Evolutionary conservation across 2,888 invertebrate genomes (phyloP).

Genomic region (Pinctada fucata): DNA sequence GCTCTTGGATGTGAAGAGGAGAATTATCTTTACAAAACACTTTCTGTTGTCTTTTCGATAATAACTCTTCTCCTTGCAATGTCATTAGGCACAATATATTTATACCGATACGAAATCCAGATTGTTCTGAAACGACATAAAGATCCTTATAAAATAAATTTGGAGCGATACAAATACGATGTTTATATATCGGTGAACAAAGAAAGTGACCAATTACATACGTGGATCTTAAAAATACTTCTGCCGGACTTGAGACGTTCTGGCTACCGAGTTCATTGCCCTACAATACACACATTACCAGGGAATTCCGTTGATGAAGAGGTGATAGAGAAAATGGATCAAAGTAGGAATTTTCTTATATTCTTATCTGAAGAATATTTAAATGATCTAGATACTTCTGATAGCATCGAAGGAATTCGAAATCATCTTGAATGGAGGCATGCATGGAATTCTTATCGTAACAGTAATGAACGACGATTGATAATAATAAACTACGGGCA

Average conservation of each 20-base stretch:
- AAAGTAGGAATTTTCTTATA: slow-evolving; percentile 12
- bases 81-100: background rate
- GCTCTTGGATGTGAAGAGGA: background rate
- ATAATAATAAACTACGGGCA: slow-evolving; percentile 21
- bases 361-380: slow-evolving; percentile 5
- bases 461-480: background rate
- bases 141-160: background rate
- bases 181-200: slow-evolving; percentile 20
- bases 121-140: background rate
- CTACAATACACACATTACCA: background rate
- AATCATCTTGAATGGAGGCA: slow-evolving; percentile 28
- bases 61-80: background rate
- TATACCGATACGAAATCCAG: background rate
- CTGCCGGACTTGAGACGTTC: background rate
- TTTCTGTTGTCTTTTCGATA: background rate
- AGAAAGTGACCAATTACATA: background rate
- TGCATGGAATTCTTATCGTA: slow-evolving; percentile 16
- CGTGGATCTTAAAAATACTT: slow-evolving; percentile 3
- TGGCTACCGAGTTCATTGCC: slow-evolving; percentile 22
- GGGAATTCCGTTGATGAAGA: slow-evolving; percentile 12
- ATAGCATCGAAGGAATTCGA: background rate
- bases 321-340: background rate
- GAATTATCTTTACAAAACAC: background rate
- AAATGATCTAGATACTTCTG: background rate
- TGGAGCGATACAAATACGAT: slow-evolving; percentile 7